Evolutionary conservation across 2,797 vertebrate genomes (phyloP).

Genomic region (Emys orbicularis): DNA sequence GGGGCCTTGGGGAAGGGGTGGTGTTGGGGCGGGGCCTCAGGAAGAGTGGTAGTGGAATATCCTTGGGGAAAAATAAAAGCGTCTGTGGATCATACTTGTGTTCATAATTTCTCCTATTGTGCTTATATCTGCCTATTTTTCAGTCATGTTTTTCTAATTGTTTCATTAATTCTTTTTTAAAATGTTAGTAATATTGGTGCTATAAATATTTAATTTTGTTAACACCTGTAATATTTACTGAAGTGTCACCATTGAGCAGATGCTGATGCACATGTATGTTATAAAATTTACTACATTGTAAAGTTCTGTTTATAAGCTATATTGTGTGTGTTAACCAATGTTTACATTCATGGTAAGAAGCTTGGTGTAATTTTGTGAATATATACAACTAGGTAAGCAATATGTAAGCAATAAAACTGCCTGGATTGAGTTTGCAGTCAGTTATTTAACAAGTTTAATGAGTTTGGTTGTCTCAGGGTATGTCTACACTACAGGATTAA

Average conservation of each 20-base stretch:
- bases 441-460: constrained; percentile 7
- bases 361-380: neutral
- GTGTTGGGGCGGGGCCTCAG: no score
- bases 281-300: neutral
- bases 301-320: neutral
- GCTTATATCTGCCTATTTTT: neutral
- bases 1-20: no score
- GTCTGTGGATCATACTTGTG: neutral
- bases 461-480: neutral
- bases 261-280: neutral
- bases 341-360: constrained; percentile 6
- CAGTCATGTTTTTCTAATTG: neutral
- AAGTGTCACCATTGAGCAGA: neutral
- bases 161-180: neutral
- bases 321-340: neutral
- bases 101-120: neutral
- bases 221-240: neutral
- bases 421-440: constrained; percentile 8
- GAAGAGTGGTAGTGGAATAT: no score
- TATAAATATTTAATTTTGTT: neutral
- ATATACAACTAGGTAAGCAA: neutral
- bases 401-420: neutral
- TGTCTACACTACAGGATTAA: no score
- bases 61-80: no score
- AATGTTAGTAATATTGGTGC: neutral